Conservation (phyloP, 2,797 vertebrate genomes). For the Arremon aurantiirostris region DNA sequence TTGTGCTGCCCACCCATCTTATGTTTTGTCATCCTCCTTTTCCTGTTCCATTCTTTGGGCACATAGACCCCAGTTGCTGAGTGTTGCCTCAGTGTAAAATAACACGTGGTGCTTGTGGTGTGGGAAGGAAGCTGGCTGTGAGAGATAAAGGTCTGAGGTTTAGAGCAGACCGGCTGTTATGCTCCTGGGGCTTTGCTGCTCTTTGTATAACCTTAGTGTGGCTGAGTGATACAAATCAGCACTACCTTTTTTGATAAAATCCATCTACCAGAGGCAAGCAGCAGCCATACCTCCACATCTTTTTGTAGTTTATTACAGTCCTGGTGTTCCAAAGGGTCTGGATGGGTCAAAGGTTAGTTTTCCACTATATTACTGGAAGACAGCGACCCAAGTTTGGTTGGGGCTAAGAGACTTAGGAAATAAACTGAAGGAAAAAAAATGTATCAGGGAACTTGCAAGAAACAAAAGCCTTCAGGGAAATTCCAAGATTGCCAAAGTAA, state of each 20-base stretch:
- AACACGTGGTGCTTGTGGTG: constrained; percentile 55
- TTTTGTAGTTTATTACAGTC: background rate
- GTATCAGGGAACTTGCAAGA: background rate
- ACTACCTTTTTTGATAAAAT: constrained; percentile 62
- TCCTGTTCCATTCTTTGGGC: constrained; percentile 14
- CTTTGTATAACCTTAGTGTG: constrained; percentile 70
- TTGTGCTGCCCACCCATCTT: background rate
- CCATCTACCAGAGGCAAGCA: constrained; percentile 26
- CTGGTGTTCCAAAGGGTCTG: background rate
- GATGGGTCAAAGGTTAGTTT: background rate
- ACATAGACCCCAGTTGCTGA: constrained; percentile 21
- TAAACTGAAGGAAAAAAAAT: background rate
- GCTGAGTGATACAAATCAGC: constrained; percentile 65
- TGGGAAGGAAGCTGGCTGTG: constrained; percentile 77
- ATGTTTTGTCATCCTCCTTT: background rate
- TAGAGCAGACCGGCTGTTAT: constrained; percentile 66
- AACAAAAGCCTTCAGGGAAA: constrained; percentile 36
- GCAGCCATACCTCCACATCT: background rate
- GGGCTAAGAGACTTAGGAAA: background rate
- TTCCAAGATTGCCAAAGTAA: constrained; percentile 53
- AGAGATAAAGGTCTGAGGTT: constrained; percentile 78
- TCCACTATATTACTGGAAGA: background rate
- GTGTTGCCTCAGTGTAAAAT: constrained; percentile 41
- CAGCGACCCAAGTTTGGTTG: background rate
- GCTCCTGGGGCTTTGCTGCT: constrained; percentile 67